Evolutionary conservation across 30 jellyfish, hydroid and myxozoan genomes (phyloP).

Genomic region (Pseudorhiza aurosa): DNA sequence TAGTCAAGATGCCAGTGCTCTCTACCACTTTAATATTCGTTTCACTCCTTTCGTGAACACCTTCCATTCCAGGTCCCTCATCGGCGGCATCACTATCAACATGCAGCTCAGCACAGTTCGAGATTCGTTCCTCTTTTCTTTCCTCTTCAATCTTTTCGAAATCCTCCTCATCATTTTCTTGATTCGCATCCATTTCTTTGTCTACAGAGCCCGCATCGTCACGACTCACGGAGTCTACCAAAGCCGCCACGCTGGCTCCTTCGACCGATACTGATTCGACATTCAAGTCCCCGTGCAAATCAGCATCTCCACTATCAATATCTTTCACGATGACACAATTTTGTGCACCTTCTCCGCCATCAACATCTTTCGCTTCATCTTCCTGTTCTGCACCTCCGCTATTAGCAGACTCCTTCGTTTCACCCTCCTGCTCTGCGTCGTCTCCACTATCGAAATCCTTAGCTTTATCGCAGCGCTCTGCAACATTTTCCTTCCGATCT

Average conservation of each 20-base stretch:
- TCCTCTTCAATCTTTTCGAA: background rate
- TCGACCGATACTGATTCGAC: too few species aligned
- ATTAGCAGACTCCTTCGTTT: background rate
- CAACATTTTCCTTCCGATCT: too few species aligned
- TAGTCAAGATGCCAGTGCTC: background rate
- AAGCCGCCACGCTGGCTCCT: too few species aligned
- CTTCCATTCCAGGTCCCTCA: background rate
- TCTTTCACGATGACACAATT: too few species aligned
- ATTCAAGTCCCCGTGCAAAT: too few species aligned
- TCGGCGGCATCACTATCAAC: background rate
- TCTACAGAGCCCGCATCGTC: too few species aligned
- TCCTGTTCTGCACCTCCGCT: background rate
- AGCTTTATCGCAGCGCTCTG: background rate
- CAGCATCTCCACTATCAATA: too few species aligned
- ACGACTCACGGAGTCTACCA: too few species aligned
- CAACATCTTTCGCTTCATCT: background rate
- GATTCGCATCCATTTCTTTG: too few species aligned
- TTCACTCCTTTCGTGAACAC: background rate
- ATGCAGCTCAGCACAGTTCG: background rate
- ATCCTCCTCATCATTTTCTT: background rate
- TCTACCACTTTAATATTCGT: background rate
- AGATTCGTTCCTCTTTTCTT: background rate
- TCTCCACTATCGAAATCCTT: background rate
- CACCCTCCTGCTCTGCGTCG: background rate
- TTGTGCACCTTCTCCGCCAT: background rate